Percentiles rank a stretch among this genome's conserved stretches.
These are phyloP conservation scores for Morone chrysops DNA, from an alignment of 2,113 vertebrate species.

Conservation along the genomic window DNA sequence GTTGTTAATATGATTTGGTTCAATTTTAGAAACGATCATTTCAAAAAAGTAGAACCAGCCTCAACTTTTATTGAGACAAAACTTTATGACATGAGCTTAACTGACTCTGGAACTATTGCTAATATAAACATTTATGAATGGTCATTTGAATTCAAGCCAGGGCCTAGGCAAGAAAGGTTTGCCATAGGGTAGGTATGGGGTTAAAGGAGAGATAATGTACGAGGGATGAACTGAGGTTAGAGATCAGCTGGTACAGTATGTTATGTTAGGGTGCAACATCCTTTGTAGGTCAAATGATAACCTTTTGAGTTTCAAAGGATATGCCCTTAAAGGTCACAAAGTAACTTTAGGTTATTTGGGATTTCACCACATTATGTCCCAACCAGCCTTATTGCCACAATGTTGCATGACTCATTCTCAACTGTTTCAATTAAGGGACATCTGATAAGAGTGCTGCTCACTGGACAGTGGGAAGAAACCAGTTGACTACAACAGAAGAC, in stretches of 20 bases:
- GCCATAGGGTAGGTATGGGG: not conserved
- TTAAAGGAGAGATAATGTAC: not conserved
- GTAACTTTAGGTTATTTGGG: not conserved
- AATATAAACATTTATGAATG: not conserved
- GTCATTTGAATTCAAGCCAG: not conserved
- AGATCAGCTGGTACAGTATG: slow-evolving; percentile 29
- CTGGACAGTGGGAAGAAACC: not conserved
- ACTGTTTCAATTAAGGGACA: not conserved
- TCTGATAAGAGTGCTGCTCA: not conserved
- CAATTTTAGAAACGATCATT: not conserved
- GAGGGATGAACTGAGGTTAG: not conserved
- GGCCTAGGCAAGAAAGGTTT: not conserved
- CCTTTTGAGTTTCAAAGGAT: not conserved
- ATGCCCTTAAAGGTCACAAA: slow-evolving; percentile 11
- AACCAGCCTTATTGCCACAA: not conserved
- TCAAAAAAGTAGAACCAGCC: not conserved
- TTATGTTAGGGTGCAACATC: not conserved
- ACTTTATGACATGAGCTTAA: not conserved
- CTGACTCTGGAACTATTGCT: not conserved
- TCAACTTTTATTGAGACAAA: not conserved
- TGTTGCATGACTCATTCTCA: no score
- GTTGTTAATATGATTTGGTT: not conserved
- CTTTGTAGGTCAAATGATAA: slow-evolving; percentile 45
- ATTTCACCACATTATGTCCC: not conserved
- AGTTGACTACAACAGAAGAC: not conserved